Percentiles rank a stretch among this genome's conserved stretches.
Conservation (phyloP, 92 coral and sea anemone species). For the Montipora capitata region DNA sequence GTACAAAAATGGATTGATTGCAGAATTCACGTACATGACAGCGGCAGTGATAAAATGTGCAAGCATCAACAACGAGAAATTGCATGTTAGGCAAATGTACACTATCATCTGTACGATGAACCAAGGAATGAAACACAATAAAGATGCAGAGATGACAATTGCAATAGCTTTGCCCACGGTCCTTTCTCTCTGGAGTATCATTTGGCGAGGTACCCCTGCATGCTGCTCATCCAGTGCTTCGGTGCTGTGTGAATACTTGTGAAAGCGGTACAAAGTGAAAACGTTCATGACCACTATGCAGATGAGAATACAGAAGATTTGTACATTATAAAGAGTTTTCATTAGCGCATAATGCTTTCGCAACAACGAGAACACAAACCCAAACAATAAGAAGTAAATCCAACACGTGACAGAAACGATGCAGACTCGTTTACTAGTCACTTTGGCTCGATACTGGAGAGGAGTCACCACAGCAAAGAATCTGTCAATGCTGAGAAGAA, state of each 20-base stretch:
- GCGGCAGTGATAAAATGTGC: too few relatives aligned
- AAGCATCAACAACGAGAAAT: too few relatives aligned
- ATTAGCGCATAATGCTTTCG: conserved; percentile 22
- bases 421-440: conserved; percentile 23
- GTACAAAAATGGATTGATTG: too few relatives aligned
- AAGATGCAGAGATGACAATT: conserved; percentile 18
- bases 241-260: conserved; percentile 2
- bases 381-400: conserved; percentile 14
- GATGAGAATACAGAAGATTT: conserved; percentile 11
- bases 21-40: too few relatives aligned
- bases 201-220: background rate
- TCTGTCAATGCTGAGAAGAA: conserved; percentile 32
- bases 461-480: conserved; percentile 23
- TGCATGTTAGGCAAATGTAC: too few relatives aligned
- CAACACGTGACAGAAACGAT: too few relatives aligned
- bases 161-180: conserved; percentile 24
- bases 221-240: too few relatives aligned
- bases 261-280: conserved; percentile 13
- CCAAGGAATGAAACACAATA: conserved; percentile 49
- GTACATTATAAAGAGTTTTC: conserved; percentile 32
- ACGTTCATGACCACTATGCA: conserved; percentile 16
- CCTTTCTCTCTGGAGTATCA: conserved; percentile 20
- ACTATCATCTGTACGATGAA: background rate
- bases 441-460: conserved; percentile 3
- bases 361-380: conserved; percentile 1